Conservation (phyloP, 2,888 invertebrate species). For the Unio pictorum region DNA sequence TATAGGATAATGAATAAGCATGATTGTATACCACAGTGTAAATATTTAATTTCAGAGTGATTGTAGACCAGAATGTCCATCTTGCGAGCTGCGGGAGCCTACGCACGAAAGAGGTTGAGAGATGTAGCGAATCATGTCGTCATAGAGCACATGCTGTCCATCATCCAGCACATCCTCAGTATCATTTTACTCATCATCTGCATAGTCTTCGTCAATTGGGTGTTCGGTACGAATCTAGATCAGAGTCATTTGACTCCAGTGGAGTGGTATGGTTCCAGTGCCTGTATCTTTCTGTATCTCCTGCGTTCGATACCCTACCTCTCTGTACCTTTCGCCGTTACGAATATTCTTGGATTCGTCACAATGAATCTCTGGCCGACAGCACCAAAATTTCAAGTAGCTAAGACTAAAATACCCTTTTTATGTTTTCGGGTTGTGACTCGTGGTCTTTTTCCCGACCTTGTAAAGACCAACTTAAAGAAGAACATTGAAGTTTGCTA, state of each 20-base stretch:
- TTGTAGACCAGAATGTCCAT: too few species aligned
- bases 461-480: conserved; percentile 29
- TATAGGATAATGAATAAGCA: too few species aligned
- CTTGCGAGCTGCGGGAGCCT: too few species aligned
- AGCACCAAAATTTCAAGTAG: conserved; percentile 20
- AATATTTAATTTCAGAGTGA: too few species aligned
- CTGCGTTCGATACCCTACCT: conserved; percentile 25
- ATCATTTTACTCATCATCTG: conserved; percentile 17
- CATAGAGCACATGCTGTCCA: background rate
- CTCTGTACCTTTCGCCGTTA: conserved; percentile 25
- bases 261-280: conserved; percentile 19
- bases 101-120: too few species aligned
- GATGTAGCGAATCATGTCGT: too few species aligned
- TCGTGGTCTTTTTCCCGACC: conserved; percentile 31
- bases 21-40: too few species aligned
- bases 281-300: conserved; percentile 15
- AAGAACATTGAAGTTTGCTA: conserved; percentile 35
- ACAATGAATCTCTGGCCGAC: conserved; percentile 30
- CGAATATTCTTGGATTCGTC: conserved; percentile 25
- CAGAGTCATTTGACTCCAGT: conserved; percentile 26
- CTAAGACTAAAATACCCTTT: conserved; percentile 33
- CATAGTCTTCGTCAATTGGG: conserved; percentile 18
- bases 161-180: conserved; percentile 15
- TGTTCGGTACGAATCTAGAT: conserved; percentile 27
- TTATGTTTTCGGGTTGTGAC: conserved; percentile 45